A percentile compares a stretch with the other conserved stretches of the same genome.
These are phyloP conservation scores for Elephas maximus DNA, from an alignment of 2,113 vertebrate genomes.

Conservation along the genomic window DNA sequence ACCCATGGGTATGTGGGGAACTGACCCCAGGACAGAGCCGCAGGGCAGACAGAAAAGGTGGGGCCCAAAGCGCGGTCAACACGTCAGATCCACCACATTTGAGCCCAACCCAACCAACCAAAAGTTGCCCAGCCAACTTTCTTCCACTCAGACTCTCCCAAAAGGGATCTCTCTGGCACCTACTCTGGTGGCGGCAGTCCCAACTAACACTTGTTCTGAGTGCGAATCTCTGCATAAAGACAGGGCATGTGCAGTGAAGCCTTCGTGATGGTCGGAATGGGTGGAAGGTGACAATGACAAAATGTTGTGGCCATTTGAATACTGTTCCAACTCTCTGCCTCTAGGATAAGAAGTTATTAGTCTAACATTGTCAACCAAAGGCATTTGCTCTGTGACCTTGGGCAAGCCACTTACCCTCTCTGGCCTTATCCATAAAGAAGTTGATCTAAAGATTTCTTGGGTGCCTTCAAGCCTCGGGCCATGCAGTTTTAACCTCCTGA, in stretches of 20 bases:
- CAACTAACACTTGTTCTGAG: neutral
- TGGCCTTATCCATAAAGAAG: neutral
- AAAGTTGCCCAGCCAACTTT: no score
- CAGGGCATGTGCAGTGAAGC: accelerated
- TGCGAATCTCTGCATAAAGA: neutral
- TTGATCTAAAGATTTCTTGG: constrained; percentile 9
- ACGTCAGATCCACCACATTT: neutral
- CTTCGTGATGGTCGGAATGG: accelerated
- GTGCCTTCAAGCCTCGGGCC: neutral
- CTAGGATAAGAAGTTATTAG: accelerated
- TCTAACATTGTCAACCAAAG: neutral
- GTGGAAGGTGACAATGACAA: accelerated
- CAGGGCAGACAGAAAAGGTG: neutral
- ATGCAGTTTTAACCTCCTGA: neutral
- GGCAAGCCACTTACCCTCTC: neutral
- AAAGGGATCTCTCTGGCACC: neutral
- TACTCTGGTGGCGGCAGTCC: neutral
- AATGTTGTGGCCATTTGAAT: neutral
- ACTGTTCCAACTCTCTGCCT: neutral
- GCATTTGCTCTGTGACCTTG: neutral
- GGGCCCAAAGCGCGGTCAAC: accelerated
- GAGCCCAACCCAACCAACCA: neutral
- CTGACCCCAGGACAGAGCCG: neutral
- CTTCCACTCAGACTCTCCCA: neutral
- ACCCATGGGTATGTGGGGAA: neutral